Base-by-base conservation (phyloP, 23 tunicate genomes). In the Aplidium turbinatum region DNA sequence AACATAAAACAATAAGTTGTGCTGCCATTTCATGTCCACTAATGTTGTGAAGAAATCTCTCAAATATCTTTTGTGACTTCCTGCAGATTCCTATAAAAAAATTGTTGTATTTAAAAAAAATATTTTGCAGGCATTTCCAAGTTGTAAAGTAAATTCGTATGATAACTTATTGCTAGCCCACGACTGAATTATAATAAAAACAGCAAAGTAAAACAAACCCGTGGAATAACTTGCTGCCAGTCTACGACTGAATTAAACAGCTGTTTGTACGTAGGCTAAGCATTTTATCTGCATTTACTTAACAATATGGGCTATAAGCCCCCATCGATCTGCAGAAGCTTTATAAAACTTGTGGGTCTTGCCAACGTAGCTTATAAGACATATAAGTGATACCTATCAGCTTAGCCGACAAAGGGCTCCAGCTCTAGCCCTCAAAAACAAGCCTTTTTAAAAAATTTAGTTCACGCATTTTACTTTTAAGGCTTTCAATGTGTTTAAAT, bases 1-100 rank as follows among this genome's bases (percentile, higher is more conserved):
- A 27, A 95, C 82, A 53, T 89, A 95, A 31, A 95, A 83, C 38
- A 90, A 16, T 5, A 95, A 75, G 48, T 91, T 91, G 70, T 89
- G 78, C 68, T 75, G 68, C 97, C 97, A 91, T 9, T 70, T 45
- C 86, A 91, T 76, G 54, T 91, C 97, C 21, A 91, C 83, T 63
- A 91, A 58, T 13, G 97, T 91, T n/a, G 87, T 91, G 30, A 91
- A 91, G 24, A 91, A 79, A 58, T 91, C 97, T 1, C 70, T 75
- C 6, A 91, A 48, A 68, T 91, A 91, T 25, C 86, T 38, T 68
- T 52, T 38, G 1, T 82, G 81, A 27, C 61, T 83, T 84, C 87
- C 85, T 1, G 72, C 79, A 23, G 86, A 85, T 20, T 89, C 81
- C 97, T 91, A 48, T 31, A 81, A 33, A 33, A 33, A 34, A 60